phyloP scores from a whole-genome alignment of 35 echinoderm and acorn worm species.

The Diadema setosum region DNA sequence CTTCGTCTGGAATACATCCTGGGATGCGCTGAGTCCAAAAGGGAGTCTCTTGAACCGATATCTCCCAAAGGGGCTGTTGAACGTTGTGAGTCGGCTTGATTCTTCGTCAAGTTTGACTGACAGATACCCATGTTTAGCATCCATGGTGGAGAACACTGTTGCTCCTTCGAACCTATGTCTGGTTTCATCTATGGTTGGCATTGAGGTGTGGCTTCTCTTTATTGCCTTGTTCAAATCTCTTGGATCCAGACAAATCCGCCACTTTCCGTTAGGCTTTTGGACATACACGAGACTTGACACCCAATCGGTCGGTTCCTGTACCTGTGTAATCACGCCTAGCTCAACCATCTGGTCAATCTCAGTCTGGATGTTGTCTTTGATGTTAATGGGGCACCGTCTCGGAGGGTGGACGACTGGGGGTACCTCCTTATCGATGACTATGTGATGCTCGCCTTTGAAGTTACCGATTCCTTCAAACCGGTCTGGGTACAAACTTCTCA shows the following conservation, averaged over 20 bases:
- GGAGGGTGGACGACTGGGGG: constrained; percentile 46
- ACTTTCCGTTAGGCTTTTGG: constrained; percentile 1
- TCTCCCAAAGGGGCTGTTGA: constrained; percentile 56
- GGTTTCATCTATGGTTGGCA: too few species aligned
- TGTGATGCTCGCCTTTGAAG: constrained; percentile 22
- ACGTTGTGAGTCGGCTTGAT: constrained; percentile 33
- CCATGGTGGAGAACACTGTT: constrained; percentile 27
- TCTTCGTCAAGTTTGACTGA: constrained; percentile 32
- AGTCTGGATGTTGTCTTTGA: constrained; percentile 15
- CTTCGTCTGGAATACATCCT: constrained; percentile 36
- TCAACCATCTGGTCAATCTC: constrained; percentile 27
- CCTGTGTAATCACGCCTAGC: not conserved
- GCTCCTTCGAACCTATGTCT: not conserved
- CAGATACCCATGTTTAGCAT: constrained; percentile 66
- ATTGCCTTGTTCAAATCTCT: constrained; percentile 10
- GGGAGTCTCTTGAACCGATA: constrained; percentile 19
- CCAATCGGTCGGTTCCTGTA: not conserved
- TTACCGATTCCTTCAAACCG: constrained; percentile 41
- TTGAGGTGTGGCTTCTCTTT: too few species aligned
- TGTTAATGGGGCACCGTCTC: constrained; percentile 22
- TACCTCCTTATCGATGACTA: constrained; percentile 18
- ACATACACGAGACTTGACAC: not conserved
- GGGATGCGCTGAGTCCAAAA: constrained; percentile 27
- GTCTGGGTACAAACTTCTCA: constrained; percentile 8
- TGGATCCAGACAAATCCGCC: constrained; percentile 22